Evolutionary conservation across 2,888 invertebrate species (phyloP), one percentile per base, ranked within the genome.

Genomic region (Ametastegia equiseti): DNA sequence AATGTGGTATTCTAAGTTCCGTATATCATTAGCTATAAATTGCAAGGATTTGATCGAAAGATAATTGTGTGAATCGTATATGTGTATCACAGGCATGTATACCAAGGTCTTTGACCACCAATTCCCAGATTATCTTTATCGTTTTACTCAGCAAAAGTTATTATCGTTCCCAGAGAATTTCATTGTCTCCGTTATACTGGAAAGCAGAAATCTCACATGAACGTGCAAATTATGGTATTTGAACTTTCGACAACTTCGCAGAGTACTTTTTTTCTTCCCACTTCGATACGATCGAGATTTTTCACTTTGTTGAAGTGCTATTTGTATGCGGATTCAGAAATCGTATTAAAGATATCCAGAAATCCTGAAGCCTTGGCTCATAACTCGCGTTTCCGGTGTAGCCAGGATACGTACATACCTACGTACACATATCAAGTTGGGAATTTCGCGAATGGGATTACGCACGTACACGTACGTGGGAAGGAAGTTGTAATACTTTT

Each of bases 401-500:
- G 39, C 57, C 60, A 39, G 78, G 78, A 78, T 78, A 36, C 23
- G 11, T 19, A 5, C 13, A 27, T 63, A 47, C 30, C 15, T 71
- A 71, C 27, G 47, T 36, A 45, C 39, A 23, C n/a, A 39, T 50
- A 50, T 71, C 7, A 36, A 50, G 54, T 57, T 36, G 36, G 36
- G 13, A 54, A 75, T 36, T 54, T 75, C 23, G 57, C 30, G 39
- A 54, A 19, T 39, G 15, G 13, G 75, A 30, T 57, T 54, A 75
- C 75, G n/a, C n/a, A n/a, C 36, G 36, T 54, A 45, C n/a, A n/a
- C 23, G 42, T 75, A 50, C 57, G 42, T 23, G n/a, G 45, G n/a
- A 36, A 78, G 78, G 78, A 78, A 78, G 60, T 57, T 27, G 27
- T 42, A 36, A 19, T 54, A 60, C 78, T 60, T 78, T 75, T 78